phyloP scores from a whole-genome alignment of 23 tunicate species.

The Corella eumyota region DNA sequence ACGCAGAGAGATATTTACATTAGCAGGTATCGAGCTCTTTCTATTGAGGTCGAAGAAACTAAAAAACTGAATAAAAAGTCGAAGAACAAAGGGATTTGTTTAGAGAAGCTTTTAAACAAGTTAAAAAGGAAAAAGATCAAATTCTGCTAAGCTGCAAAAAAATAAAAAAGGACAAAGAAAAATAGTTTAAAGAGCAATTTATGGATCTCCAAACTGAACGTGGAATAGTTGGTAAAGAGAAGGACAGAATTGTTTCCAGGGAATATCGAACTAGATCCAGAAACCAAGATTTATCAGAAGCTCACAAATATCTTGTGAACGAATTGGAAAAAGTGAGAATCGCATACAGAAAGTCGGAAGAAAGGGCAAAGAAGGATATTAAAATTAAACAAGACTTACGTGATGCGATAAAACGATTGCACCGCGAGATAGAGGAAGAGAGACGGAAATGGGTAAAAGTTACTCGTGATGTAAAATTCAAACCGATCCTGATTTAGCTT shows the following conservation, averaged over 20 bases:
- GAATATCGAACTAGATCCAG: slow-evolving; percentile 43
- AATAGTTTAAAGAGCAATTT: slow-evolving; percentile 51
- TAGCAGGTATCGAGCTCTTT: not conserved
- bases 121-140: slow-evolving; percentile 47
- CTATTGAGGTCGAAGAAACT: too few relatives aligned
- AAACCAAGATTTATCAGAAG: slow-evolving; percentile 55
- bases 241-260: slow-evolving; percentile 51
- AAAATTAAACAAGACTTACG: slow-evolving; percentile 64
- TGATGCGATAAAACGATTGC: slow-evolving; percentile 66
- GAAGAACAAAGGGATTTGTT: slow-evolving; percentile 58
- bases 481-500: slow-evolving; percentile 73
- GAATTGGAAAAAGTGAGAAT: slow-evolving; percentile 50
- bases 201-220: slow-evolving; percentile 54
- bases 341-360: slow-evolving; percentile 50
- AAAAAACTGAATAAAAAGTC: too few relatives aligned
- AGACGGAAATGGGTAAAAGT: slow-evolving; percentile 38
- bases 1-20: slow-evolving; percentile 20
- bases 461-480: slow-evolving; percentile 49
- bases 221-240: slow-evolving; percentile 60
- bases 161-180: slow-evolving; percentile 64
- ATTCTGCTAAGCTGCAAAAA: slow-evolving; percentile 49
- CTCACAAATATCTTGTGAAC: slow-evolving; percentile 48
- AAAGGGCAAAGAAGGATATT: slow-evolving; percentile 56
- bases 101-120: slow-evolving; percentile 70
- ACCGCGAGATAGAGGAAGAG: slow-evolving; percentile 75